These are phyloP conservation scores for Cerastis leucographa DNA, from an alignment of 2,888 invertebrate species.

Conservation along the genomic window DNA sequence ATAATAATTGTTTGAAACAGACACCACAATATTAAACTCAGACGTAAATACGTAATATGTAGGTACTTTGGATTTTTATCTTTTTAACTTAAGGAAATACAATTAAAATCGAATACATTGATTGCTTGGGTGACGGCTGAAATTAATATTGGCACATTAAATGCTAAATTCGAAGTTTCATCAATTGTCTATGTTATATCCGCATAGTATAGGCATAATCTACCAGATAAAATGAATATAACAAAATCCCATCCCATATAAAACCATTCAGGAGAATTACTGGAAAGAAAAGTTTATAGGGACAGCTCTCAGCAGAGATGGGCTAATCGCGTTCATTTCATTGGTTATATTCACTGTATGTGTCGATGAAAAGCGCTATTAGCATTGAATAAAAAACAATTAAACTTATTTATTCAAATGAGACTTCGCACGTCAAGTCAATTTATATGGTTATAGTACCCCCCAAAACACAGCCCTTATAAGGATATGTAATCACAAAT, in stretches of 20 bases:
- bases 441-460: slow-evolving; percentile 5
- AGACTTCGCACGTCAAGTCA: slow-evolving; percentile 21
- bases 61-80: too few relatives aligned
- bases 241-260: too few relatives aligned
- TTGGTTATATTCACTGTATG: background rate
- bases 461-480: slow-evolving; percentile 17
- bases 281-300: background rate
- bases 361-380: background rate
- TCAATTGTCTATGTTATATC: background rate
- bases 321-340: background rate
- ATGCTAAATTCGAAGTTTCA: background rate
- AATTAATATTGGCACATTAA: background rate
- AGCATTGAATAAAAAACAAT: slow-evolving; percentile 25
- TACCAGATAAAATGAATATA: background rate
- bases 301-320: background rate
- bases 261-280: background rate
- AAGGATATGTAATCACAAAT: background rate
- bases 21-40: slow-evolving; percentile 11
- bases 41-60: slow-evolving; percentile 13
- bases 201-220: too few relatives aligned
- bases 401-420: slow-evolving; percentile 19
- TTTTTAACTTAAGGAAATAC: slow-evolving; percentile 23
- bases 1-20: slow-evolving; percentile 1
- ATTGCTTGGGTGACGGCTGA: background rate
- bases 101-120: background rate